Evolutionary conservation across 2,113 vertebrate genomes (phyloP).

Genomic region (Corythoichthys haematopterus): DNA sequence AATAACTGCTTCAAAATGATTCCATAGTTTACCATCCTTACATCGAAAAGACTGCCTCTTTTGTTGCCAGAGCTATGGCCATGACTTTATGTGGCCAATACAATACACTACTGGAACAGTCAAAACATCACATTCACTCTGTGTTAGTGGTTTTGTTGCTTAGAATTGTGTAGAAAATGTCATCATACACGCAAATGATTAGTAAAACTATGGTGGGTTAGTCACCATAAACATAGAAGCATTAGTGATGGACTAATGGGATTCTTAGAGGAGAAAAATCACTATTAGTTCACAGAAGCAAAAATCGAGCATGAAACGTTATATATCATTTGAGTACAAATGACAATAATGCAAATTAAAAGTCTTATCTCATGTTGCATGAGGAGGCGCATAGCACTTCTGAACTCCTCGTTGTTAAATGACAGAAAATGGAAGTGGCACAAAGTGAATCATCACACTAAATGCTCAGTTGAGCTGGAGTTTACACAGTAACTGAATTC

Average conservation of each 20-base stretch:
- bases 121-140: not conserved
- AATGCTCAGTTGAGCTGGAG: conserved; percentile 38
- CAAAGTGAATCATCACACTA: conserved; percentile 31
- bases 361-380: conserved; percentile 8
- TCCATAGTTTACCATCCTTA: not conserved
- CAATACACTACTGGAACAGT: not conserved
- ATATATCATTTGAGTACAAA: conserved; percentile 8
- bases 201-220: not conserved
- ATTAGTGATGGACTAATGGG: not conserved
- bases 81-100: not conserved
- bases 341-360: conserved; percentile 23
- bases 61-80: not conserved
- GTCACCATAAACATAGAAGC: not conserved
- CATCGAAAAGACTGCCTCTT: not conserved
- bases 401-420: conserved; percentile 19
- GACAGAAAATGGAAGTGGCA: conserved; percentile 32
- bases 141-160: not conserved
- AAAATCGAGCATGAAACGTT: not conserved
- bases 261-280: not conserved
- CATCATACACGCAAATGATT: not conserved
- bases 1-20: not conserved
- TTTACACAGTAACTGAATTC: conserved; percentile 50
- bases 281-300: not conserved
- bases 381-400: conserved; percentile 8
- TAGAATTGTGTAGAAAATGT: not conserved